Conservation (phyloP, 2,888 invertebrate genomes). For the Habrosyne pyritoides region DNA sequence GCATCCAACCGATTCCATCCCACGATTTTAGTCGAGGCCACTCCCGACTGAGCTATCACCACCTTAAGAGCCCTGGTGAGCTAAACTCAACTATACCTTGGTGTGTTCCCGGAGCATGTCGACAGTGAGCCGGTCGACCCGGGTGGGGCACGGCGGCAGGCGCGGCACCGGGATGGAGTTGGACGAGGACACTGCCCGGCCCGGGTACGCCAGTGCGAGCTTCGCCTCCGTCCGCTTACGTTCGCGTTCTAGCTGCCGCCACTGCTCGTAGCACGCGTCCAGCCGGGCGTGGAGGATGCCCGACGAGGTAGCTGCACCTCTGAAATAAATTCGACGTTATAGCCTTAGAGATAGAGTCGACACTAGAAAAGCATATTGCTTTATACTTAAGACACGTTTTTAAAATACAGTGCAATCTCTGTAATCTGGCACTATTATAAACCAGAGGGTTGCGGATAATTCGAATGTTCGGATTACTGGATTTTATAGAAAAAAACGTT, state of each 20-base stretch:
- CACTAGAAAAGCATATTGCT: no score
- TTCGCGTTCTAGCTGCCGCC: slow-evolving; percentile 90
- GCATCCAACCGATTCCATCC: no score
- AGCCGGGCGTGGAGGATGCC: slow-evolving; percentile 87
- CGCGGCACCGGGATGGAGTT: slow-evolving; percentile 91
- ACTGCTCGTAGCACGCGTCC: slow-evolving; percentile 92
- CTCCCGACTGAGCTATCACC: no score
- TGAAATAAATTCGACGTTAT: no score
- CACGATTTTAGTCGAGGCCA: no score
- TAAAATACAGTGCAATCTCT: no score
- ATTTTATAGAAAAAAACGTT: no score
- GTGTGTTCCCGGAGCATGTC: slow-evolving; percentile 91
- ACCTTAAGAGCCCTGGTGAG: neutral
- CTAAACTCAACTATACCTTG: slow-evolving; percentile 71
- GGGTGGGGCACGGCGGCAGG: slow-evolving; percentile 89
- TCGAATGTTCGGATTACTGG: no score
- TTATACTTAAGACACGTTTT: no score
- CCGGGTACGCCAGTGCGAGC: slow-evolving; percentile 90
- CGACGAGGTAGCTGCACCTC: slow-evolving; percentile 77
- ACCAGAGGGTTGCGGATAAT: no score
- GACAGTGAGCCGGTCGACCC: slow-evolving; percentile 90
- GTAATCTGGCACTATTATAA: no score
- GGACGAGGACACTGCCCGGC: slow-evolving; percentile 89
- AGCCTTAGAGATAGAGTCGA: no score
- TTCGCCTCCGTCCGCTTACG: slow-evolving; percentile 91